These are phyloP conservation scores for Cephalopachus bancanus DNA, from an alignment of 2,797 vertebrate genomes.

Conservation along the genomic window DNA sequence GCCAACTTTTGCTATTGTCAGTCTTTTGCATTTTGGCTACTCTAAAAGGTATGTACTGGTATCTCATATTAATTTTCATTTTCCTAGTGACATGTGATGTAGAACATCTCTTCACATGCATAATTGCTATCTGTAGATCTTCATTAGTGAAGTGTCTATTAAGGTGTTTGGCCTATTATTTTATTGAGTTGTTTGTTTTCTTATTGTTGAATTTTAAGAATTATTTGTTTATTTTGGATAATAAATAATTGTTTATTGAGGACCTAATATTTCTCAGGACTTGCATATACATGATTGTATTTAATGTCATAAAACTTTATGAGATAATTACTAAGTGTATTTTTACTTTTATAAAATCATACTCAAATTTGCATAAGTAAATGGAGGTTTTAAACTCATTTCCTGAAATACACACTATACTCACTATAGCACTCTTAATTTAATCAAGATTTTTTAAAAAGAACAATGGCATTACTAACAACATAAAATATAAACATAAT, in stretches of 20 bases:
- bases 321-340: neutral
- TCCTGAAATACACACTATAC: neutral
- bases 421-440: neutral
- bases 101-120: neutral
- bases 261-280: neutral
- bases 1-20: neutral
- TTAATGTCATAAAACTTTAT: neutral
- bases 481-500: neutral
- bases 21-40: neutral
- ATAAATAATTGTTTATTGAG: neutral
- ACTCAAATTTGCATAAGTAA: conserved; percentile 15
- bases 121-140: neutral
- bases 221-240: neutral
- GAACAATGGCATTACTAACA: neutral
- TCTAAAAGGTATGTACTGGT: neutral
- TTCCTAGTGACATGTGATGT: neutral
- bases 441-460: neutral
- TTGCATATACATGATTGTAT: neutral
- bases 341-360: neutral
- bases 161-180: neutral
- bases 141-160: neutral
- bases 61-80: neutral
- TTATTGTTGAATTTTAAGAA: neutral
- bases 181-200: neutral
- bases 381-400: neutral